Evolutionary conservation across 2,888 invertebrate species (phyloP).

Genomic region (Synergus gifuensis): DNA sequence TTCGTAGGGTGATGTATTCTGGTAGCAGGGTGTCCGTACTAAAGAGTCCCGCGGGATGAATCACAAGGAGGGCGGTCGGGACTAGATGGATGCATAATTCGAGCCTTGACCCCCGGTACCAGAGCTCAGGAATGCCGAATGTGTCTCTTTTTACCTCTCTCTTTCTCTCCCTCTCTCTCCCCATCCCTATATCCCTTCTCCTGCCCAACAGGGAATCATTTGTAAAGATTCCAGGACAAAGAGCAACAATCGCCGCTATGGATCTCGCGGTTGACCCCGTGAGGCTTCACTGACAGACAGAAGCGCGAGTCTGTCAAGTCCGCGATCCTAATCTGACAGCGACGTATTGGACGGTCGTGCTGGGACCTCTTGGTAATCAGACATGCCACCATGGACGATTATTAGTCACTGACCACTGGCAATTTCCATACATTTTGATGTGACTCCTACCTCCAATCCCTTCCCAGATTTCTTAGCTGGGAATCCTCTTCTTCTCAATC

Average conservation of each 20-base stretch:
- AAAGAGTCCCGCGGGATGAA: slow-evolving; percentile 53
- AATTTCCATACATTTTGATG: slow-evolving; percentile 69
- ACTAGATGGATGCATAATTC: slow-evolving; percentile 64
- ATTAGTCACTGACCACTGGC: slow-evolving; percentile 65
- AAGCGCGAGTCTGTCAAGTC: slow-evolving; percentile 77
- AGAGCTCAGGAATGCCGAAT: slow-evolving; percentile 64
- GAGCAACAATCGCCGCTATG: slow-evolving; percentile 68
- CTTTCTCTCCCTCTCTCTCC: slow-evolving; percentile 43
- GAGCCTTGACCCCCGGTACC: slow-evolving; percentile 55
- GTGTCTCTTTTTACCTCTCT: slow-evolving; percentile 56
- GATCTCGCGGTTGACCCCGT: slow-evolving; percentile 69
- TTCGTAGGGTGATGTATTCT: slow-evolving; percentile 47
- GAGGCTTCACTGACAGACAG: slow-evolving; percentile 73
- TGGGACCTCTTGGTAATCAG: slow-evolving; percentile 58
- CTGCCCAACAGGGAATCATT: slow-evolving; percentile 68
- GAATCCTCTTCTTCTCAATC: slow-evolving; percentile 22
- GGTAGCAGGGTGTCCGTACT: slow-evolving; percentile 48
- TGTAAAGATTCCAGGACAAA: slow-evolving; percentile 74
- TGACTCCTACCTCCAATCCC: slow-evolving; percentile 48
- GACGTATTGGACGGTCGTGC: slow-evolving; percentile 71
- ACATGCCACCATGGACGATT: slow-evolving; percentile 62
- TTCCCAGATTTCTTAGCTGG: slow-evolving; percentile 53
- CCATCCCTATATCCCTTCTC: slow-evolving; percentile 46
- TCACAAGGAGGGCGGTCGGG: slow-evolving; percentile 51
- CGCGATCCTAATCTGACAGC: slow-evolving; percentile 77